Evolutionary conservation across 2,113 vertebrate species (phyloP).

Genomic region (Speoplatyrhinus poulsoni): DNA sequence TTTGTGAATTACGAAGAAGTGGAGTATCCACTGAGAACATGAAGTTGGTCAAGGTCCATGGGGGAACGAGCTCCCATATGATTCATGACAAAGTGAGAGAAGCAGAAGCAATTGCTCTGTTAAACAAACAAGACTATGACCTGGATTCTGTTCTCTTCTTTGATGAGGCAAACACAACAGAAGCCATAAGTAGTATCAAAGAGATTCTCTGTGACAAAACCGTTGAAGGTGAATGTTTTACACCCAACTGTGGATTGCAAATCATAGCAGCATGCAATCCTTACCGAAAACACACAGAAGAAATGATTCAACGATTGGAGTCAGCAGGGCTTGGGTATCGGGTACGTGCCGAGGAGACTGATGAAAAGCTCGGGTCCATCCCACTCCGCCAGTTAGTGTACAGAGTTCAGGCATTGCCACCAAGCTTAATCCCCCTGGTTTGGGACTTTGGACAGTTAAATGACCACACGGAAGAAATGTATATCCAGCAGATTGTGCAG

Average conservation of each 20-base stretch:
- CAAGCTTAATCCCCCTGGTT: conserved; percentile 91
- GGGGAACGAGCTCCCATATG: conserved; percentile 86
- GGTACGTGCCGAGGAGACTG: conserved; percentile 84
- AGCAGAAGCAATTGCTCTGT: conserved; percentile 75
- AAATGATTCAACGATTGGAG: conserved; percentile 89
- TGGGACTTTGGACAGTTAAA: conserved; percentile 97
- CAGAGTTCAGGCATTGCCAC: conserved; percentile 91
- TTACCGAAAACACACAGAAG: conserved; percentile 88
- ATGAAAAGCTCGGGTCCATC: conserved; percentile 88
- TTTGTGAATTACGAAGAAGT: conserved; percentile 82
- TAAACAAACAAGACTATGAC: conserved; percentile 74
- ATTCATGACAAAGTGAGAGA: conserved; percentile 84
- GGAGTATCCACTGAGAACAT: conserved; percentile 79
- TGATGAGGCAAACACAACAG: conserved; percentile 95
- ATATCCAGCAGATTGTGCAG: conserved; percentile 91
- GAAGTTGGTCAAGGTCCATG: conserved; percentile 93
- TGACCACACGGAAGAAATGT: conserved; percentile 79
- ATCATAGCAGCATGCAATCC: conserved; percentile 97
- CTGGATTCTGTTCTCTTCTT: conserved; percentile 93
- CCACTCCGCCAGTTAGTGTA: conserved; percentile 95
- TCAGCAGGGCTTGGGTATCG: conserved; percentile 90
- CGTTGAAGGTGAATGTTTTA: conserved; percentile 77
- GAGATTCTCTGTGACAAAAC: conserved; percentile 91
- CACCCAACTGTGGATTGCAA: conserved; percentile 73
- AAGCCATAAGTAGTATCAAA: conserved; percentile 92